Evolutionary conservation across 2,113 vertebrate genomes (phyloP), one percentile per base, ranked within the genome.

Genomic region (Ia io): DNA sequence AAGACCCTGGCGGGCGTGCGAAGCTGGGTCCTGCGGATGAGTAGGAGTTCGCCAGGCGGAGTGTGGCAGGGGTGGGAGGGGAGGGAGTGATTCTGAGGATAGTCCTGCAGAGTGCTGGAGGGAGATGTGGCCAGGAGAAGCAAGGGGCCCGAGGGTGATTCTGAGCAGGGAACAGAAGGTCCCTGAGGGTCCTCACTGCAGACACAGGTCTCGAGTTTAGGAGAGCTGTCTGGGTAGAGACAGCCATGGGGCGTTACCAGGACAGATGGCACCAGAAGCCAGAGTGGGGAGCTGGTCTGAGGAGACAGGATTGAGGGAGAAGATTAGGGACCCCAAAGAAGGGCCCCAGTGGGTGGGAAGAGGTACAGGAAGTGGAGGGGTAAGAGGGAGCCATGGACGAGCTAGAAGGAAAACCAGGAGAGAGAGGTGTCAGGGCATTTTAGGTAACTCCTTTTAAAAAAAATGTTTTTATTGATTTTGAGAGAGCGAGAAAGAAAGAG

Each of bases 231-330:
- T 18, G 47, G 6, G 9, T 28, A 49, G 63, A 86, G 49, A 84
- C 16, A 16, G n/a, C 0, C 1, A 10, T 40, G 59, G 18, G 51
- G 30, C 0, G 1, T 44, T 3, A 16, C 4, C 10, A 22, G 79
- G 42, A 35, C 74, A 0, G 20, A 65, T 0, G 44, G 23, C 3
- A 1, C 37, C 1, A 4, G 44, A 37, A 8, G 6, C 17, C 87
- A 23, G 53, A 28, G 28, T 3, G 2, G 3, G 22, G 20, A 4
- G 9, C 22, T 47, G 14, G 16, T 1, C 0, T 0, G 1, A 4
- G 30, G 71, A 51, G 44, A n/a, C 9, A 12, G 2, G 2, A 11
- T 9, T 13, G 2, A 69, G 22, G 17, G n/a, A 51, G 53, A 35
- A 25, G 51, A 35, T 47, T 4, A 44, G 7, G 25, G 70, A 59